These are phyloP conservation scores for Epistrophella euchroma DNA, from an alignment of 2,888 invertebrate species.

Conservation along the genomic window DNA sequence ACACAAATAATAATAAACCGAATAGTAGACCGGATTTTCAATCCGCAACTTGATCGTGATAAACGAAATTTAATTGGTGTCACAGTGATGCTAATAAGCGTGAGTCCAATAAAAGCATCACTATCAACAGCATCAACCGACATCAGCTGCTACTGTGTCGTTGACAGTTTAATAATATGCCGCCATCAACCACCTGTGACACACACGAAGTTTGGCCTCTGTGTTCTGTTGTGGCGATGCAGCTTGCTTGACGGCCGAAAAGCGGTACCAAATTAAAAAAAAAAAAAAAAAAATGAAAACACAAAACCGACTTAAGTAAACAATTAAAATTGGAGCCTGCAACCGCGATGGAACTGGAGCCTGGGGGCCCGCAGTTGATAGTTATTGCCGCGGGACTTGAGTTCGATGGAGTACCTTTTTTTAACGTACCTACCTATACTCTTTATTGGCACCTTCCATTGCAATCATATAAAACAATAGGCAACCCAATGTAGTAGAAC, in stretches of 20 bases:
- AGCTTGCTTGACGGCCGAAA: conserved; percentile 36
- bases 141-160: conserved; percentile 47
- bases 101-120: conserved; percentile 72
- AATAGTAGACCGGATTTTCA: conserved; percentile 45
- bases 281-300: conserved; percentile 9
- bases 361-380: conserved; percentile 36
- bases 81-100: conserved; percentile 74
- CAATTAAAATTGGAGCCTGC: conserved; percentile 70
- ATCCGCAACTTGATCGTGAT: conserved; percentile 60
- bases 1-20: background rate
- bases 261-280: background rate
- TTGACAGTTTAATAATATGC: conserved; percentile 72
- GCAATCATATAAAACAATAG: conserved; percentile 69
- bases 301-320: conserved; percentile 56
- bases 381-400: conserved; percentile 42
- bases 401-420: conserved; percentile 34
- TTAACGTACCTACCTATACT: conserved; percentile 2
- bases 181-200: conserved; percentile 60
- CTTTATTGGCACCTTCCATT: conserved; percentile 71
- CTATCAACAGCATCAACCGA: conserved; percentile 57
- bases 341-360: conserved; percentile 9
- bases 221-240: background rate
- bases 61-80: conserved; percentile 74
- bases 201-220: conserved; percentile 51
- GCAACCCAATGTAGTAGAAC: conserved; percentile 34